Base-by-base conservation (phyloP, 2,888 invertebrate genomes). In the Leptopilina syphax region DNA sequence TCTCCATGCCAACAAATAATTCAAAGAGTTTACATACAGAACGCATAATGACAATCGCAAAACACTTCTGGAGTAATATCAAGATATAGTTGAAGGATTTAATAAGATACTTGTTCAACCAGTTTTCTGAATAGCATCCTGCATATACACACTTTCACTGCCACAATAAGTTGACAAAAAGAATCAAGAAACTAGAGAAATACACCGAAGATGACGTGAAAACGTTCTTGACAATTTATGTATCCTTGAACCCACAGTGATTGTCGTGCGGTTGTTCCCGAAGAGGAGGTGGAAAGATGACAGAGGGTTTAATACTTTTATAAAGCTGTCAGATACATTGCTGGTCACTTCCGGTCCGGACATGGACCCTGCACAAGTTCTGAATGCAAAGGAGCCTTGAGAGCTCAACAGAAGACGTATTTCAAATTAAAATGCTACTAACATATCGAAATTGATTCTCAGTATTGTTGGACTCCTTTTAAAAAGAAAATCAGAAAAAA, bases 281-380 rank as follows among this genome's bases (percentile, higher is more conserved):
- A 63, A n/a, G 63, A 77, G 77, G 63, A 77, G 77, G 63, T 76
- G 77, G 44, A 47, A 41, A 81, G 79, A 76, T 76, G 63, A 50
- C 10, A 66, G 54, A 76, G 80, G 50, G 24, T 41, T 47, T 54
- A 81, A 13, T 54, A 83, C 86, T 86, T 86, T 86, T 85, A 83
- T 85, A 57, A 54, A 73, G 18, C 73, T n/a, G 73, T 34, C 73
- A 13, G 65, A 77, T 66, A 78, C 81, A 76, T 84, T 82, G 83
- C 78, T 82, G 34, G 76, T 79, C 81, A 86, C 85, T 87, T 87
- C 87, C 87, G 85, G 87, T 77, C 57, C 73, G 57, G 86, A 80
- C 57, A 82, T 82, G 80, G 82, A 84, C 85, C 81, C 83, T 78
- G 80, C 65, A 85, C 85, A 73, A 81, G 85, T 79, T 82, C 83